Base-by-base conservation (phyloP, 2,888 invertebrate genomes). In the Drosophila anomalipes region DNA sequence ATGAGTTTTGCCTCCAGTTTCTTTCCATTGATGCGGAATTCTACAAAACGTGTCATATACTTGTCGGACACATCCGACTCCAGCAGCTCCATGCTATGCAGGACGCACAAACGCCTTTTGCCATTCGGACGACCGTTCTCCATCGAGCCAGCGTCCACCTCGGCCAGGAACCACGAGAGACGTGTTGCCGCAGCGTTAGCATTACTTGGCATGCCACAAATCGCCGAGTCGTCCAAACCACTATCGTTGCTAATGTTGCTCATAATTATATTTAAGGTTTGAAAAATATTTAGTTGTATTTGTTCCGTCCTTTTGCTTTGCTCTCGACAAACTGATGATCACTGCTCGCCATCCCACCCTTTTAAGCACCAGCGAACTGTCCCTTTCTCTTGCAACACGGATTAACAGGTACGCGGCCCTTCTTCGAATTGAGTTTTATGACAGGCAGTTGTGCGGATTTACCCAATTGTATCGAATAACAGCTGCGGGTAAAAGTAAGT, bases 101-200 rank as follows among this genome's bases (percentile, higher is more conserved):
- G 79, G 1, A 87, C 76, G 33, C 74, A 83, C 44, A 82, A 71
- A 0, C 65, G 64, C 4, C 44, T 71, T 14, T 63, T 64, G 1
- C 83, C 81, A 59, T 70, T 83, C 1, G 74, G 66, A 3, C 57
- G 52, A 4, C 77, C 85, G 1, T 63, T 61, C 16, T 64, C 65
- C 49, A 79, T 39, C 2, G 61, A 41, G 1, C 83, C 90, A 5
- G 91, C 86, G 26, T 89, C 91, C 49, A 91, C 83, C 54, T 92
- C 90, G 22, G 91, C 77, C 5, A 92, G 71, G 49, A 92, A 86
- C 92, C 92, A 92, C 1, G 91, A 92, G 33, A 92, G 69, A 16
- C 90, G 84, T 10, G 90, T 87, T n/a, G 79, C 71, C 1, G 60
- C 63, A 22, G 32, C 53, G 3, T 49, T 32, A 4, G 53, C 39